These are phyloP conservation scores for Chelonia mydas DNA, from an alignment of 2,797 vertebrate genomes.

Conservation along the genomic window DNA sequence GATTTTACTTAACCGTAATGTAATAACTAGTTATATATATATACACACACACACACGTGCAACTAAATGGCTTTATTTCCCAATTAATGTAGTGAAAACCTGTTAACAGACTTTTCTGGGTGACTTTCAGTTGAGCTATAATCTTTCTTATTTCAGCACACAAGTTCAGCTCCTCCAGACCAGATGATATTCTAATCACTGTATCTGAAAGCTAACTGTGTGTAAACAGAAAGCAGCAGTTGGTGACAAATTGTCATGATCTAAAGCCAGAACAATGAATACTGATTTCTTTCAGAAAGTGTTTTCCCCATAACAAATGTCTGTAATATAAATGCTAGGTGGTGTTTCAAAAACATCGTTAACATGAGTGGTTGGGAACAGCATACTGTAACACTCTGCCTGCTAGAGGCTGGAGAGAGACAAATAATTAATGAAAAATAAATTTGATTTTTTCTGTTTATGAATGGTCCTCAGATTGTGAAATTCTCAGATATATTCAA, in stretches of 20 bases:
- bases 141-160: not conserved
- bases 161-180: constrained; percentile 26
- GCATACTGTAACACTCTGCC: not conserved
- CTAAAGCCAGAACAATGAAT: constrained; percentile 45
- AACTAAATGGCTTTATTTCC: constrained; percentile 7
- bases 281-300: not conserved
- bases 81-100: constrained; percentile 33
- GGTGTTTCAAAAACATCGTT: not conserved
- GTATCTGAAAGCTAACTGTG: constrained; percentile 25
- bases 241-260: constrained; percentile 12
- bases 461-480: not conserved
- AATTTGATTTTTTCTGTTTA: not conserved
- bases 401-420: not conserved
- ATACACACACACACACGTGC: not conserved
- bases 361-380: not conserved
- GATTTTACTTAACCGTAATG: constrained; percentile 11
- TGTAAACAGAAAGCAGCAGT: constrained; percentile 3
- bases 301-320: not conserved
- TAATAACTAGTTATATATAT: constrained; percentile 4
- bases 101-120: constrained; percentile 7
- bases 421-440: not conserved
- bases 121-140: constrained; percentile 25
- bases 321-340: not conserved
- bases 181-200: constrained; percentile 37
- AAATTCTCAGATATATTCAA: not conserved